Conservation (phyloP, 2,797 vertebrate species). For the Hafferia zeledoni region DNA sequence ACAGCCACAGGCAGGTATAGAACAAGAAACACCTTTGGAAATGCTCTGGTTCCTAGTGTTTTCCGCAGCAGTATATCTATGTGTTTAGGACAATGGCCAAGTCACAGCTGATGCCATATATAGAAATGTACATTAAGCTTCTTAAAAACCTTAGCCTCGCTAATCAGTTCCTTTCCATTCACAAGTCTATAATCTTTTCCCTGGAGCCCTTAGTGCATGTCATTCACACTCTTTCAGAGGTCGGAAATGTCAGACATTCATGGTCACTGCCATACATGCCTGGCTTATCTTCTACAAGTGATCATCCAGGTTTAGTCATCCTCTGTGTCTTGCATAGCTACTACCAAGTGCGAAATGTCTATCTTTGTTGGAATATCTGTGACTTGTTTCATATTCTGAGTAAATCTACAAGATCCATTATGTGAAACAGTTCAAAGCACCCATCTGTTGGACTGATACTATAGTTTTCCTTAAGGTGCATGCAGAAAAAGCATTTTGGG, state of each 20-base stretch:
- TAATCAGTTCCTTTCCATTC: not conserved
- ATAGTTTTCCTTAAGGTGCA: not conserved
- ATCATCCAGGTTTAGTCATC: not conserved
- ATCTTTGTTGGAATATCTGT: not conserved
- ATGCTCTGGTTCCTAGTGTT: not conserved
- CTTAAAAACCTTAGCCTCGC: not conserved
- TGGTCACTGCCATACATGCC: not conserved
- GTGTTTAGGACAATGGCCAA: not conserved
- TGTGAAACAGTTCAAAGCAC: not conserved
- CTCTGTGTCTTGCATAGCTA: not conserved
- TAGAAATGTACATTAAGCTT: not conserved
- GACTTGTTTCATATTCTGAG: not conserved
- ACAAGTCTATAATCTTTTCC: not conserved
- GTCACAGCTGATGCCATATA: not conserved
- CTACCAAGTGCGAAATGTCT: not conserved
- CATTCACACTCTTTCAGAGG: not conserved
- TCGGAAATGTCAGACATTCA: not conserved
- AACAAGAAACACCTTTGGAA: not conserved
- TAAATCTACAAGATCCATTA: not conserved
- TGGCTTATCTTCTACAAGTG: accelerated
- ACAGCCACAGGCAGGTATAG: not conserved
- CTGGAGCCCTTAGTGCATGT: not conserved
- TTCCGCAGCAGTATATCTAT: not conserved
- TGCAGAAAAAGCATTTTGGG: not conserved
- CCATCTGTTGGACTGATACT: not conserved